Percentiles rank a stretch among this genome's conserved stretches.
Conservation (phyloP, 2,113 vertebrate species). For the Neogale vison region DNA sequence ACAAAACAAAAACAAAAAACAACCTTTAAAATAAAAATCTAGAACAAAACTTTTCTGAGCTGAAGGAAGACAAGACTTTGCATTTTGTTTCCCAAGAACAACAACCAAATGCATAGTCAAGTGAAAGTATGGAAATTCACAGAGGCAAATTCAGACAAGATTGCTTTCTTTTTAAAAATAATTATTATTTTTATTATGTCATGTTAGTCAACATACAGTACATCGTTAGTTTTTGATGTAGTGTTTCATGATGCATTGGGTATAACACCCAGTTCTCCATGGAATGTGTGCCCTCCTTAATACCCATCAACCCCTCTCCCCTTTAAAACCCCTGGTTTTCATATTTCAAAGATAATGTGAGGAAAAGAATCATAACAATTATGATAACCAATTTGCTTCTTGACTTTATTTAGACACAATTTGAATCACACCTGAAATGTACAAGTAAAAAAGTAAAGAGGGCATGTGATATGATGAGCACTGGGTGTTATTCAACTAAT, state of each 20-base stretch:
- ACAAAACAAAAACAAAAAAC: not conserved
- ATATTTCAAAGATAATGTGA: not conserved
- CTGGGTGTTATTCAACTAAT: too few relatives aligned
- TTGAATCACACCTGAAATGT: not conserved
- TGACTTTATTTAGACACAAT: not conserved
- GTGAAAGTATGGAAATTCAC: not conserved
- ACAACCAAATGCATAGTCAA: not conserved
- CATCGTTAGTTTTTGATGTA: too few relatives aligned
- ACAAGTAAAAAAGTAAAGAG: not conserved
- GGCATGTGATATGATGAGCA: too few relatives aligned
- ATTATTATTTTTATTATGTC: too few relatives aligned
- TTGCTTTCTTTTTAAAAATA: too few relatives aligned
- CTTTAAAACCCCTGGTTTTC: not conserved
- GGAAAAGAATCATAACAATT: not conserved
- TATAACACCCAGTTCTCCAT: too few relatives aligned
- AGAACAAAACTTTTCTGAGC: not conserved
- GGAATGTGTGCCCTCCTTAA: too few relatives aligned
- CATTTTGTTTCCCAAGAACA: not conserved
- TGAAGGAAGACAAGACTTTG: not conserved
- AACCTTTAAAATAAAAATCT: not conserved
- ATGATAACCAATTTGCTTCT: not conserved
- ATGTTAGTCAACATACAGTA: too few relatives aligned
- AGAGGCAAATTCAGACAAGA: not conserved
- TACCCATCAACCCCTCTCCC: too few relatives aligned
- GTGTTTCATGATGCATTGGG: too few relatives aligned